Conservation (phyloP, 2,888 invertebrate genomes). For the Hirtodrosophila cameraria region DNA sequence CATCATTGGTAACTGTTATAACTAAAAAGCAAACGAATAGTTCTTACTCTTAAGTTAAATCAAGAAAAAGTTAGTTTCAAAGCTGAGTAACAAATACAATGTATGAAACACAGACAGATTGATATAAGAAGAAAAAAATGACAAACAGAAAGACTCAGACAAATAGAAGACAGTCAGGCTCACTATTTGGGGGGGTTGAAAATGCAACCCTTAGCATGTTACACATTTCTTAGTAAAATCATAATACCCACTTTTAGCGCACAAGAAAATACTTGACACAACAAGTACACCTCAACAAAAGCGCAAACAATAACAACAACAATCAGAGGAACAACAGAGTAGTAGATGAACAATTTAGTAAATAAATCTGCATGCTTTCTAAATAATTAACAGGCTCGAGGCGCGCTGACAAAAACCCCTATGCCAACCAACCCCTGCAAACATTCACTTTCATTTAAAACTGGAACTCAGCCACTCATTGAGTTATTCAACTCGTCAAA, state of each 20-base stretch:
- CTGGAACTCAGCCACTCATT: conserved; percentile 59
- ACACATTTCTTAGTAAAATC: background rate
- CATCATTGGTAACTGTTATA: too few relatives aligned
- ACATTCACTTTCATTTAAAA: conserved; percentile 63
- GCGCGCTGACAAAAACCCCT: conserved; percentile 35
- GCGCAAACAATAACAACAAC: conserved; percentile 27
- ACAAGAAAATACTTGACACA: background rate
- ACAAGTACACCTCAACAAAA: conserved; percentile 37
- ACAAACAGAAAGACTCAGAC: conserved; percentile 12
- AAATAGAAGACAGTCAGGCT: too few relatives aligned
- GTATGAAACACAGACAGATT: too few relatives aligned
- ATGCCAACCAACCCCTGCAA: conserved; percentile 8
- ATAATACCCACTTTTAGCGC: background rate
- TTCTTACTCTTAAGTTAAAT: too few relatives aligned
- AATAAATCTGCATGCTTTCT: conserved; percentile 79
- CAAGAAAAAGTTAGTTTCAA: too few relatives aligned
- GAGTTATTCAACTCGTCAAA: conserved; percentile 63
- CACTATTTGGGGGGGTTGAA: too few relatives aligned
- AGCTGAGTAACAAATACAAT: too few relatives aligned
- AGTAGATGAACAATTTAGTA: conserved; percentile 58
- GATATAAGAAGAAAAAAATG: too few relatives aligned
- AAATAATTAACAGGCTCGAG: conserved; percentile 76
- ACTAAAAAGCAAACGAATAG: too few relatives aligned
- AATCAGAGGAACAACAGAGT: conserved; percentile 7
- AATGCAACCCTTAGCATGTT: background rate